Conservation (phyloP, 1,140 invertebrate genomes). For the Sinonovacula constricta region DNA sequence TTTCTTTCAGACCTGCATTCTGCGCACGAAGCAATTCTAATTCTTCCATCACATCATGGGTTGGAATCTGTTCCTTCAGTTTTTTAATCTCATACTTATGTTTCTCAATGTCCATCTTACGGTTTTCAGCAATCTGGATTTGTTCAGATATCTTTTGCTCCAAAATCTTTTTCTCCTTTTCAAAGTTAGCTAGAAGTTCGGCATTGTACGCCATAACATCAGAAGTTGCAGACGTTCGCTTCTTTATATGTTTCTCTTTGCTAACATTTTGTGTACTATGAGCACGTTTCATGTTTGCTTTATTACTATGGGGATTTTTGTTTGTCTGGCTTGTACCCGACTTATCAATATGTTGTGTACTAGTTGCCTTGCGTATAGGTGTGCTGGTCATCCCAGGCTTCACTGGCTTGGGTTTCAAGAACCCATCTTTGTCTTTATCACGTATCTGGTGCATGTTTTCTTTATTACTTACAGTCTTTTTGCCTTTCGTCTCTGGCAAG, state of each 20-base stretch:
- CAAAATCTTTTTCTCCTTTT: constrained; percentile 77
- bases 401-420: constrained; percentile 58
- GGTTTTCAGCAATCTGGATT: constrained; percentile 74
- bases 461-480: constrained; percentile 55
- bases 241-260: constrained; percentile 69
- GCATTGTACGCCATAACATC: constrained; percentile 79
- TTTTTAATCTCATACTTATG: constrained; percentile 74
- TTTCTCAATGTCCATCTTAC: constrained; percentile 78
- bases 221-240: constrained; percentile 74
- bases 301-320: constrained; percentile 15
- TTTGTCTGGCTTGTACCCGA: constrained; percentile 41
- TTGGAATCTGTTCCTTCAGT: constrained; percentile 67
- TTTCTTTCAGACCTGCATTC: constrained; percentile 73
- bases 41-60: constrained; percentile 71
- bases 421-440: constrained; percentile 58
- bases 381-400: constrained; percentile 55
- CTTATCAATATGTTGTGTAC: constrained; percentile 74
- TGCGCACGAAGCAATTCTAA: constrained; percentile 70
- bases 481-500: constrained; percentile 41
- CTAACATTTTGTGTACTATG: constrained; percentile 77
- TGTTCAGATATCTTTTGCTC: constrained; percentile 77
- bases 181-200: constrained; percentile 77
- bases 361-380: constrained; percentile 72
- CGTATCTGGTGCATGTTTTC: constrained; percentile 51
- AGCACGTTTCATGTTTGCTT: constrained; percentile 70